phyloP scores from a whole-genome alignment of 2,113 vertebrate species.

The Ictidomys tridecemlineatus region DNA sequence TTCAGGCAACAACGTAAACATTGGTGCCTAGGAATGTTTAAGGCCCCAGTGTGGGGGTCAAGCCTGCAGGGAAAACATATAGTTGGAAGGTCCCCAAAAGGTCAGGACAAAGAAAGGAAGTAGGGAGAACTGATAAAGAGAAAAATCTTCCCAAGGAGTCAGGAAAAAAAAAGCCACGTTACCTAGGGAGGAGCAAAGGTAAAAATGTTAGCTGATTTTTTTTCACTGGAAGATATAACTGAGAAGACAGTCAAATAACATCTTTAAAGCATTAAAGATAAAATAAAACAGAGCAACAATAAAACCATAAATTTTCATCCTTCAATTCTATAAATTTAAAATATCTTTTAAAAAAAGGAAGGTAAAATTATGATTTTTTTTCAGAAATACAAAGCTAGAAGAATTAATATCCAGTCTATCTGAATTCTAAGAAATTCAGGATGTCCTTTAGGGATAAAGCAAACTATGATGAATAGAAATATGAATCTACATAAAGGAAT shows the following conservation, averaged over 20 bases:
- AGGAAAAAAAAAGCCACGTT: background rate
- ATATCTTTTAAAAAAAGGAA: slow-evolving; percentile 22
- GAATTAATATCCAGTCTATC: background rate
- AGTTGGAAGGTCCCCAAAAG: background rate
- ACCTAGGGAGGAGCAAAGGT: background rate
- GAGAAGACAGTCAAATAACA: background rate
- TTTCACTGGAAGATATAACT: background rate
- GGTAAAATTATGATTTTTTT: background rate
- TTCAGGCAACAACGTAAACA: background rate
- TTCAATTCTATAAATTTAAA: background rate
- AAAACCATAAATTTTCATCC: background rate
- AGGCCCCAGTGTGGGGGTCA: background rate
- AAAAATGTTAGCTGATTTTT: background rate
- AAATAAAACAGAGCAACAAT: background rate
- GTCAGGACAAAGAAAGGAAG: background rate
- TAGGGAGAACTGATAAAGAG: background rate
- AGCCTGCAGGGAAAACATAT: background rate
- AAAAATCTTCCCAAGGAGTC: background rate
- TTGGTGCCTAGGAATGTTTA: background rate
- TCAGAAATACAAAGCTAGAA: background rate
- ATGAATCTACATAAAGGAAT: background rate
- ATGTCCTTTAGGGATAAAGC: background rate
- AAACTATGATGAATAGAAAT: background rate
- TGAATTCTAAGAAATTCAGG: background rate
- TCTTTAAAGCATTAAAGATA: background rate